These are phyloP conservation scores for Chelonoidis abingdonii DNA, from an alignment of 2,113 vertebrate species.

Conservation along the genomic window DNA sequence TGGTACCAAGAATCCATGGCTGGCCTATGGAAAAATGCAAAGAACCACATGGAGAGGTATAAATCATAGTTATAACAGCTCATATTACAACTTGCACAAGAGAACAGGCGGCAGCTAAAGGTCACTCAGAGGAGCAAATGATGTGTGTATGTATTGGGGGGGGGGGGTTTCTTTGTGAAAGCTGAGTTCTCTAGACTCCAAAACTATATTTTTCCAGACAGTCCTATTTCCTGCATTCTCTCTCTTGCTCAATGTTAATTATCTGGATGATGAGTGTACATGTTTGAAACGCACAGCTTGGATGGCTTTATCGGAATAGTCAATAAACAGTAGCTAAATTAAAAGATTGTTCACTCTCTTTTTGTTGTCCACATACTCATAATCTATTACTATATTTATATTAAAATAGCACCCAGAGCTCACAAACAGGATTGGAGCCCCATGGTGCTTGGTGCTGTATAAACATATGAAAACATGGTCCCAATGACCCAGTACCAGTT, in stretches of 20 bases:
- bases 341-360: not conserved
- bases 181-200: not conserved
- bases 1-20: constrained; percentile 38
- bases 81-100: not conserved
- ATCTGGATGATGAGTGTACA: not conserved
- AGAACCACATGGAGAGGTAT: not conserved
- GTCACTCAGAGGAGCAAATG: not conserved
- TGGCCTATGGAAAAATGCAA: not conserved
- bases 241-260: not conserved
- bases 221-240: not conserved
- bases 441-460: not conserved
- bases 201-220: not conserved
- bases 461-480: not conserved
- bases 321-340: not conserved
- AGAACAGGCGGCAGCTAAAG: not conserved
- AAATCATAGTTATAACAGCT: constrained; percentile 7
- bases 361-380: not conserved
- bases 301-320: not conserved
- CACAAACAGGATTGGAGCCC: not conserved
- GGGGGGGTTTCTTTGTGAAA: fast-evolving
- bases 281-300: not conserved
- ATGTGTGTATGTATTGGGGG: not conserved
- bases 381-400: not conserved
- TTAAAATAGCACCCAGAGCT: not conserved
- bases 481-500: not conserved